A percentile compares a stretch with the other conserved stretches of the same genome.
Evolutionary conservation across 2,113 vertebrate genomes (phyloP).

Genomic region (Gadus chalcogrammus): DNA sequence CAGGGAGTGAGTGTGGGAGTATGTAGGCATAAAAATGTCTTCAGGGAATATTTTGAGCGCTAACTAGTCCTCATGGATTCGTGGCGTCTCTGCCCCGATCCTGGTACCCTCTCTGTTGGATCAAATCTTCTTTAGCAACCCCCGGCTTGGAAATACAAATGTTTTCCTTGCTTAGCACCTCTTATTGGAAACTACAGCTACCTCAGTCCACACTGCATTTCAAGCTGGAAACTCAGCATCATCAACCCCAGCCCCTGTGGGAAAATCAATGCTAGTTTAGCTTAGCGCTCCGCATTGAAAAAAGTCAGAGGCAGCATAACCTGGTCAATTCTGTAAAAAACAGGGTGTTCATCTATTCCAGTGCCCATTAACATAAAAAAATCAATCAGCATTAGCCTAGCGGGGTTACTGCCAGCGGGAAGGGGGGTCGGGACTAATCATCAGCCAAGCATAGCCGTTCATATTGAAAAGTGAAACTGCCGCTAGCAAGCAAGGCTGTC

Average conservation of each 20-base stretch:
- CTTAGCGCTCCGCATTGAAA: constrained; percentile 18
- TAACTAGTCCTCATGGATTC: neutral
- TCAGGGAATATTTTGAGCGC: constrained; percentile 1
- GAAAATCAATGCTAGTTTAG: constrained; percentile 18
- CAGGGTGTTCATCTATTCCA: neutral
- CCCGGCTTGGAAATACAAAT: constrained; percentile 31
- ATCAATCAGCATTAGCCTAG: constrained; percentile 6
- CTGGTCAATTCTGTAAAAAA: neutral
- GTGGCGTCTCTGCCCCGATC: constrained; percentile 17
- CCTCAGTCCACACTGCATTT: constrained; percentile 7
- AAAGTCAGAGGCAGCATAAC: constrained; percentile 15
- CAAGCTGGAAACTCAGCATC: constrained; percentile 15
- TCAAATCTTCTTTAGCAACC: constrained; percentile 11
- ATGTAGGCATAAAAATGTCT: constrained; percentile 30
- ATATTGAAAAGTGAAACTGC: constrained; percentile 5
- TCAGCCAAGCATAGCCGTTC: constrained; percentile 16
- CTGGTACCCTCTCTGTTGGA: constrained; percentile 8
- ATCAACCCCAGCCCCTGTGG: constrained; percentile 2
- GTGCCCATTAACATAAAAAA: neutral
- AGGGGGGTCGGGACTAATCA: neutral
- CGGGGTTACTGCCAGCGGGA: too few species aligned
- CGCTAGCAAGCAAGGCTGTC: constrained; percentile 9
- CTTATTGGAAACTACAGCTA: constrained; percentile 43
- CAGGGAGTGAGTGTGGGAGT: constrained; percentile 42
- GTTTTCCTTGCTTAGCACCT: constrained; percentile 33